Base-by-base conservation (phyloP, 2,888 invertebrate species). In the Eupsilia transversa region DNA sequence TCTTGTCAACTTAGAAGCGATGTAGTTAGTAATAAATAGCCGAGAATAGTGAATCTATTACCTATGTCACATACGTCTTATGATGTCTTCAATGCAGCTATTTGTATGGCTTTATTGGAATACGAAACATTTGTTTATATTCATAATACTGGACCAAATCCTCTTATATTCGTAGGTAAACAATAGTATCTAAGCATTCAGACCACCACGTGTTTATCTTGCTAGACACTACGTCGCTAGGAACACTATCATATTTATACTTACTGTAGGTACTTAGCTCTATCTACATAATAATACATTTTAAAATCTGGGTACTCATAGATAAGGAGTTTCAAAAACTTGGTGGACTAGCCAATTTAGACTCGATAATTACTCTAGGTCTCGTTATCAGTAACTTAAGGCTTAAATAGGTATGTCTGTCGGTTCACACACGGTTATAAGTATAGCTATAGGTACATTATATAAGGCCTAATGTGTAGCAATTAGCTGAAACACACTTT, bases 401-500 rank as follows among this genome's bases (percentile, higher is more conserved):
- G 59, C 64, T 54, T 63, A 63, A 72, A 73, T 68, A 67, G 71
- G 82, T 57, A 67, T 73, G 82, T 57, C 49, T 38, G 43, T 66
- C 35, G n/a, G 66, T 76, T 82, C 72, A 69, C 77, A 85, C 67
- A 75, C 60, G 52, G 1, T 4, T 57, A 27, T 59, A 64, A 61
- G 46, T 46, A 46, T 23, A 52, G 72, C 43, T 46, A 52, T 57
- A 52, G 5, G n/a, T 60, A 76, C 27, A 66, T 82, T 77, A 82
- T 77, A 82, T 77, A 87, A 71, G 74, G 74, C 20, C 72, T 75
- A 79, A 77, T 80, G 69, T 83, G 71, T 79, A 80, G 81, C 84
- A 77, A 86, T 86, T 86, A 87, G 43, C 79, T 87, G 76, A 83
- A 89, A 86, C 72, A 68, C 68, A 78, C 86, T 88, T 89, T 88